Conservation (phyloP, 2,888 invertebrate genomes). For the Amblyjoppa proteus region DNA sequence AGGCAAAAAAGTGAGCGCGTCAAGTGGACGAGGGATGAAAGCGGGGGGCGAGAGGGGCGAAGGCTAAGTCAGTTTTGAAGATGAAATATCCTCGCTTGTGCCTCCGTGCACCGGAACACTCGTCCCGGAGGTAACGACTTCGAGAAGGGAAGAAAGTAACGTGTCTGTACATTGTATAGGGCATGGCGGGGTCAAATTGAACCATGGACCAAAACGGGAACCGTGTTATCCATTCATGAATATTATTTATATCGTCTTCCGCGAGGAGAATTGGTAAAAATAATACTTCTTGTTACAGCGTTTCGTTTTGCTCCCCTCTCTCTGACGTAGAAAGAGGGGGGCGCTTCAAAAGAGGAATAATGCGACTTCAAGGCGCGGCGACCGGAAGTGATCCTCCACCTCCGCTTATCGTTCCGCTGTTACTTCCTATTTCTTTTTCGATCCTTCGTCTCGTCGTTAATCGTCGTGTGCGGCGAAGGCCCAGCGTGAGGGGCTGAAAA, state of each 20-base stretch:
- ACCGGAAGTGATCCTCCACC: conserved; percentile 65
- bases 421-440: conserved; percentile 22
- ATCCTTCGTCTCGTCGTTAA: conserved; percentile 47
- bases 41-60: conserved; percentile 11
- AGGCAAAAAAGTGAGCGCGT: conserved; percentile 11
- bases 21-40: conserved; percentile 36
- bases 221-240: no score
- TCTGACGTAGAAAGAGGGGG: background rate
- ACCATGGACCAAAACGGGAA: no score
- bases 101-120: background rate
- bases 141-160: conserved; percentile 14
- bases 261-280: background rate
- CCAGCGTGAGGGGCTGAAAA: conserved; percentile 38
- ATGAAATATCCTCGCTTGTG: conserved; percentile 70
- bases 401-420: background rate
- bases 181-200: no score
- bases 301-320: no score
- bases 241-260: no score
- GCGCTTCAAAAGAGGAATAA: conserved; percentile 61
- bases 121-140: background rate
- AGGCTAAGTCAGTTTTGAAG: conserved; percentile 64
- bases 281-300: no score
- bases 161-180: no score
- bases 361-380: conserved; percentile 64
- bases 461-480: conserved; percentile 50